Conservation (phyloP, 2,888 invertebrate genomes). For the Nephrotoma guestfalica region DNA sequence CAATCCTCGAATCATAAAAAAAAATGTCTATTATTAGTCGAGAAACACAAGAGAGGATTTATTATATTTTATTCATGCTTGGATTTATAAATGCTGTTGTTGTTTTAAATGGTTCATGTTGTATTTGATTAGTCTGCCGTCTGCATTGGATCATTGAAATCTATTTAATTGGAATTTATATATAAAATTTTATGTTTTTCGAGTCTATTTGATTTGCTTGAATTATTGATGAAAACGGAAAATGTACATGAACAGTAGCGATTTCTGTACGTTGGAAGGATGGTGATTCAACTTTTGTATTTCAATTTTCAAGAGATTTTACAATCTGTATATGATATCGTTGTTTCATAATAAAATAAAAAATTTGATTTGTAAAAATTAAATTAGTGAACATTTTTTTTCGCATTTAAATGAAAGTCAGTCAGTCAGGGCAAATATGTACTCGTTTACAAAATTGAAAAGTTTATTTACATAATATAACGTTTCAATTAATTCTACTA, state of each 20-base stretch:
- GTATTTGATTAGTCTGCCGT: neutral
- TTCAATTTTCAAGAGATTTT: neutral
- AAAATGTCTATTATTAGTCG: neutral
- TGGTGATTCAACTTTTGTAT: neutral
- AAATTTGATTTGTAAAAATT: neutral
- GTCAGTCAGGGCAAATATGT: too few relatives aligned
- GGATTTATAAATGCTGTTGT: neutral
- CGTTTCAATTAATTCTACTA: too few relatives aligned
- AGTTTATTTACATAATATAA: too few relatives aligned
- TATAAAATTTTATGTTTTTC: neutral
- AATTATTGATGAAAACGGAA: neutral
- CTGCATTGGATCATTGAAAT: neutral
- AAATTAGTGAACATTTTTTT: neutral
- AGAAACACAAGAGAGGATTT: neutral
- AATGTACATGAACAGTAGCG: neutral
- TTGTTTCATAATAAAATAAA: neutral
- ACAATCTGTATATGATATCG: neutral
- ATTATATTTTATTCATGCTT: neutral
- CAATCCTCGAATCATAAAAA: neutral
- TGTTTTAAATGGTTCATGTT: neutral
- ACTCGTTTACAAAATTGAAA: too few relatives aligned
- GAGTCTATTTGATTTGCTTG: neutral
- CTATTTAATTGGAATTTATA: neutral
- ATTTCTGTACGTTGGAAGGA: too few relatives aligned
- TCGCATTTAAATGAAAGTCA: too few relatives aligned